Evolutionary conservation across 2,888 invertebrate species (phyloP).

Genomic region (Lasius platythorax): DNA sequence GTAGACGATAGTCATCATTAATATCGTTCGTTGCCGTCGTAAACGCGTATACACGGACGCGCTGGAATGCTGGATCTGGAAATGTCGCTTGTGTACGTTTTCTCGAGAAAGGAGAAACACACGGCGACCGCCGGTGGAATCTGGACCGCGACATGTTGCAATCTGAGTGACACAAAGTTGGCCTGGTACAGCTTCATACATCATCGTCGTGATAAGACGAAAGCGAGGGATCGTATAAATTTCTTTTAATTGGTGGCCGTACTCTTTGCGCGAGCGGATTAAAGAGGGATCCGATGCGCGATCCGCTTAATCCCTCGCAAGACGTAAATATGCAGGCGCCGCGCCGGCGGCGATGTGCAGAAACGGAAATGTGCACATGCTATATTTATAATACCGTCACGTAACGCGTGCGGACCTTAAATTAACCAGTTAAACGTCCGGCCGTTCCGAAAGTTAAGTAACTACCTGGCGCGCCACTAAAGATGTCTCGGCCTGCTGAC

Average conservation of each 20-base stretch:
- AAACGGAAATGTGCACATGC: conserved; percentile 67
- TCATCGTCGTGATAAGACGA: conserved; percentile 43
- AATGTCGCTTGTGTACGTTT: conserved; percentile 37
- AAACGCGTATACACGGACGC: conserved; percentile 18
- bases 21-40: conserved; percentile 31
- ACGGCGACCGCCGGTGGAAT: conserved; percentile 47
- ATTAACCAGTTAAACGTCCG: conserved; percentile 73
- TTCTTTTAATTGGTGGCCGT: conserved; percentile 59
- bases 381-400: conserved; percentile 54
- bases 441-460: conserved; percentile 67
- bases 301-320: conserved; percentile 54
- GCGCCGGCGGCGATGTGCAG: conserved; percentile 48
- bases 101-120: conserved; percentile 37
- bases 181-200: conserved; percentile 50
- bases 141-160: conserved; percentile 63
- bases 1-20: conserved; percentile 52
- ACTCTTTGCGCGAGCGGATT: not conserved
- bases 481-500: conserved; percentile 9
- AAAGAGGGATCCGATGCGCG: not conserved
- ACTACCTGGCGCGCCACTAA: conserved; percentile 53
- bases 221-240: conserved; percentile 58
- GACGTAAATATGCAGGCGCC: conserved; percentile 63
- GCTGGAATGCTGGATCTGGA: conserved; percentile 56
- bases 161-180: conserved; percentile 61
- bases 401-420: conserved; percentile 68